Evolutionary conservation across 2,888 invertebrate genomes (phyloP), one percentile per base, ranked within the genome.

Genomic region (Lutraria lutraria): DNA sequence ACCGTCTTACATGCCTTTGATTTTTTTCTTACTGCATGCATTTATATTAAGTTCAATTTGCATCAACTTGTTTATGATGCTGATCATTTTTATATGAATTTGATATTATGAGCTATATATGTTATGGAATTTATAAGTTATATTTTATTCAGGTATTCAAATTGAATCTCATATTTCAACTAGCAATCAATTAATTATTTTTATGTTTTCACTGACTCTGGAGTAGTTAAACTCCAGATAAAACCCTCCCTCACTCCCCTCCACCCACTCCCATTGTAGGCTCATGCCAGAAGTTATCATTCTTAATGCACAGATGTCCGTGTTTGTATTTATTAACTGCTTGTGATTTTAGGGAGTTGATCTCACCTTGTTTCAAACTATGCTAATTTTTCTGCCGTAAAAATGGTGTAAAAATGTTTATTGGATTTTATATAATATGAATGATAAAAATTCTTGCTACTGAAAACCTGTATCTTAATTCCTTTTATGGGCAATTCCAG

Each of bases 1-100:
- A 25, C n/a, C n/a, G 60, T 60, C 12, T n/a, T n/a, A 19, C 15
- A 56, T 10, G 21, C 56, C 3, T 19, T 56, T n/a, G 8, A 19
- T 60, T 19, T n/a, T 60, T 19, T n/a, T 21, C 60, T 68, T n/a
- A 68, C 25, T 25, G 63, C 63, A 68, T 68, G n/a, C 25, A 25
- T 68, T n/a, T 68, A 68, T n/a, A 8, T 25, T 68, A n/a, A 13
- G 63, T 68, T 68, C 63, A 25, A 25, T 68, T 13, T 25, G 63
- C 63, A 68, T 68, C 63, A 25, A 68, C n/a, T 68, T 60, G n/a
- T 68, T n/a, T 68, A 68, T 68, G 63, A 68, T 68, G 63, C 25
- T 68, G 25, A 68, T 68, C n/a, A 68, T 68, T 68, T 68, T 68
- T n/a, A 68, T 68, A 68, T 68, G 63, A 68, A 68, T 68, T 68